A percentile compares a stretch with the other conserved stretches of the same genome.
Evolutionary conservation across 2,888 invertebrate species (phyloP).

Genomic region (Drosophila monieri): DNA sequence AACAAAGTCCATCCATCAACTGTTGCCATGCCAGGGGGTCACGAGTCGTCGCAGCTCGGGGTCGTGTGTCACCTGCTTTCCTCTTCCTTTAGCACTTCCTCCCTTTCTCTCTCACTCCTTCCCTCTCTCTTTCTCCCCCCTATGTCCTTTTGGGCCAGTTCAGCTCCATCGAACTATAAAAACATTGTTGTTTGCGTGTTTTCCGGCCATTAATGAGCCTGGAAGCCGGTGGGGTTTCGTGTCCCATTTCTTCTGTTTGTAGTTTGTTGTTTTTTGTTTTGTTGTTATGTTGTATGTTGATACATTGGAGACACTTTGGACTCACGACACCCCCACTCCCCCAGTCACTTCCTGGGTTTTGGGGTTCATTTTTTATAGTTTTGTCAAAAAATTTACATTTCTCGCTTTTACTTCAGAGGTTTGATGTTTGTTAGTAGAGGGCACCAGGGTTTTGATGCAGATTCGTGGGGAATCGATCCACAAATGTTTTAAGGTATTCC

Average conservation of each 20-base stretch:
- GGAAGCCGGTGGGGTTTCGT: slow-evolving; percentile 43
- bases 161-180: slow-evolving; percentile 30
- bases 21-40: slow-evolving; percentile 43
- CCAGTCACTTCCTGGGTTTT: too few relatives aligned
- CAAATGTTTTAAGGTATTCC: too few relatives aligned
- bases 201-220: slow-evolving; percentile 59
- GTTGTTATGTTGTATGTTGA: slow-evolving; percentile 36
- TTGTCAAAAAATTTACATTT: too few relatives aligned
- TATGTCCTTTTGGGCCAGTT: background rate
- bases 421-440: too few relatives aligned
- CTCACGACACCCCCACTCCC: slow-evolving; percentile 2
- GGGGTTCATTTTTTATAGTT: background rate
- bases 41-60: slow-evolving; percentile 6
- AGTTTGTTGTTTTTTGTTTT: slow-evolving; percentile 2
- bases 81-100: background rate
- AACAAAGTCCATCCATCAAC: slow-evolving; percentile 30
- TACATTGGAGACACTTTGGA: slow-evolving; percentile 62
- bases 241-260: slow-evolving; percentile 55
- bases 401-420: too few relatives aligned
- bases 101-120: background rate
- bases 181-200: slow-evolving; percentile 58
- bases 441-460: too few relatives aligned
- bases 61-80: slow-evolving; percentile 13
- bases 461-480: too few relatives aligned
- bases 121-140: background rate